Percentiles rank a stretch among this genome's conserved stretches.
These are phyloP conservation scores for Ornithorhynchus anatinus DNA, from an alignment of 2,113 vertebrate genomes.

Conservation along the genomic window DNA sequence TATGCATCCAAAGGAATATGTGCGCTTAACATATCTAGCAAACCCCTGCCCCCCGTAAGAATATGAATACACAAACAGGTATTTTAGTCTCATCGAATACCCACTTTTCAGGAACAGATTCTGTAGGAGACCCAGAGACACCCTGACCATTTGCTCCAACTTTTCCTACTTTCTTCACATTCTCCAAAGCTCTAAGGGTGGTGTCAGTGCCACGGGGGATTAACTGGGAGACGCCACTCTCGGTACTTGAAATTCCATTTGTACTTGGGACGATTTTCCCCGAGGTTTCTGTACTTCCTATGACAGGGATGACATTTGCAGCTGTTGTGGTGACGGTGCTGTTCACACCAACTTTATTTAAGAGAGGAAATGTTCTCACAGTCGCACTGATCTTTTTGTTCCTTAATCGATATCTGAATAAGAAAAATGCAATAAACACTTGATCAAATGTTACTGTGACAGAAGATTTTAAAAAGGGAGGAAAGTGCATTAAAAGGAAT, in stretches of 20 bases:
- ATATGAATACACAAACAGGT: neutral
- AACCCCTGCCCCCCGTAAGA: neutral
- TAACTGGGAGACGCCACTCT: conserved; percentile 79
- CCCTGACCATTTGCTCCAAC: conserved; percentile 73
- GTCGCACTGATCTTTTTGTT: conserved; percentile 91
- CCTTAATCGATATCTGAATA: conserved; percentile 85
- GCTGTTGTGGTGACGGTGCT: conserved; percentile 71
- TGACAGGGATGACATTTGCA: conserved; percentile 78
- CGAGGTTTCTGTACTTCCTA: conserved; percentile 76
- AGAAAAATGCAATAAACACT: conserved; percentile 39
- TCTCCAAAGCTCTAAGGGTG: conserved; percentile 77
- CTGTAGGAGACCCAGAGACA: conserved; percentile 67
- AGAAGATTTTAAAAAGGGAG: neutral
- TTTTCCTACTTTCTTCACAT: conserved; percentile 78
- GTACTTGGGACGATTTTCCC: conserved; percentile 75
- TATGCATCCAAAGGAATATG: neutral
- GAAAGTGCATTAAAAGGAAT: conserved; percentile 3
- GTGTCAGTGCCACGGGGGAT: conserved; percentile 83
- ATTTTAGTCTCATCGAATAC: conserved; percentile 42
- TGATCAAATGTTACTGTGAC: conserved; percentile 3
- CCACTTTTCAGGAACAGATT: conserved; percentile 84
- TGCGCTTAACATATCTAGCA: conserved; percentile 8
- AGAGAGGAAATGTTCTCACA: conserved; percentile 82
- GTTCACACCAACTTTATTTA: conserved; percentile 80
- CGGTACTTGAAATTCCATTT: conserved; percentile 74